phyloP scores from a whole-genome alignment of 2,797 vertebrate species.

The Karalla daura region DNA sequence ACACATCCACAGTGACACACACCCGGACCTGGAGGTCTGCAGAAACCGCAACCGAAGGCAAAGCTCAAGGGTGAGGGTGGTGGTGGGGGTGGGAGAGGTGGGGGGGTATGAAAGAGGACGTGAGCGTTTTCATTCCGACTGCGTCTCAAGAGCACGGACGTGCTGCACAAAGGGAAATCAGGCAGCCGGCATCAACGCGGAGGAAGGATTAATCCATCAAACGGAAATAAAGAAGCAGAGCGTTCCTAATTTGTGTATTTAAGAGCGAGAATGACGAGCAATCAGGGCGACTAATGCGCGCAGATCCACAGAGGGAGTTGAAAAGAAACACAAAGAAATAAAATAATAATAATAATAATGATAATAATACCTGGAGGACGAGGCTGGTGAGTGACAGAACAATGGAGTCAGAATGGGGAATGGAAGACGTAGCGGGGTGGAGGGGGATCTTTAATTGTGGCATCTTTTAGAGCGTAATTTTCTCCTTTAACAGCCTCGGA shows the following conservation, averaged over 20 bases:
- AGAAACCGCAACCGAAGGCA: neutral
- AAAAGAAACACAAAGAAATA: neutral
- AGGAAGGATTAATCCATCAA: neutral
- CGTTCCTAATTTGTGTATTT: neutral
- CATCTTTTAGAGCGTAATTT: slow-evolving; percentile 44
- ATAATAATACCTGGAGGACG: neutral
- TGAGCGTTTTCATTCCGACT: too few species aligned
- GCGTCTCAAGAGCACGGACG: neutral
- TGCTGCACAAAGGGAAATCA: neutral
- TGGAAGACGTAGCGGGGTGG: slow-evolving; percentile 3
- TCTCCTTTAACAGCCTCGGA: slow-evolving; percentile 40
- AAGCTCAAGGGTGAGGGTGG: neutral
- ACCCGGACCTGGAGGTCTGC: neutral
- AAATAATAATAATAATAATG: slow-evolving; percentile 5
- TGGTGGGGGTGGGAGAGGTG: too few species aligned
- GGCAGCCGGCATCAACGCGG: neutral
- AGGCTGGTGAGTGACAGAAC: slow-evolving; percentile 9
- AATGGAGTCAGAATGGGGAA: slow-evolving; percentile 12
- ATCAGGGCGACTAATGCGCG: neutral
- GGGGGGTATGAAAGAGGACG: too few species aligned
- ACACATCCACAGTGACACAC: neutral
- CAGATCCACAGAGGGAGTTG: neutral
- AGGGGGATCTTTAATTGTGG: slow-evolving; percentile 34
- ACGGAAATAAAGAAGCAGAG: neutral
- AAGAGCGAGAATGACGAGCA: neutral